Evolutionary conservation across 2,113 vertebrate species (phyloP).

Genomic region (Macquaria ambigua): DNA sequence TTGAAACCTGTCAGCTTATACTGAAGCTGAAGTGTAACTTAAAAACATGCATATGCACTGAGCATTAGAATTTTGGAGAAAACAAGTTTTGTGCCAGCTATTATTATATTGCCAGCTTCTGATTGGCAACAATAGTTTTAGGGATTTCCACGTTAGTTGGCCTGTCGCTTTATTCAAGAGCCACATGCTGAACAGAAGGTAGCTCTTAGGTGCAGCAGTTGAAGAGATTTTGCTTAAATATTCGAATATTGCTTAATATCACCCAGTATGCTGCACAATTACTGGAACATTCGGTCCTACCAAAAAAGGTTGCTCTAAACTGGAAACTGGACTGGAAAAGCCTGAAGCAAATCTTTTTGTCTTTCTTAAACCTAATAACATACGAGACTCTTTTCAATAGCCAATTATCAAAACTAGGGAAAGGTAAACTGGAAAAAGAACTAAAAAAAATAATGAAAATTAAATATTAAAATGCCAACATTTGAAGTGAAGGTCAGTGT

Average conservation of each 20-base stretch:
- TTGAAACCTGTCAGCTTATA: neutral
- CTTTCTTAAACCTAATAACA: neutral
- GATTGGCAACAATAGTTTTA: too few species aligned
- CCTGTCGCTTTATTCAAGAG: neutral
- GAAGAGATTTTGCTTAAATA: neutral
- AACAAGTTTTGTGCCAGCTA: neutral
- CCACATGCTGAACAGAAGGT: neutral
- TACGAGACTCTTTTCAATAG: neutral
- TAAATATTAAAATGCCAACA: slow-evolving; percentile 5
- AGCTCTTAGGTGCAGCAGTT: neutral
- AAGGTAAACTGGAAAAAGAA: neutral
- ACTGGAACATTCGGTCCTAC: neutral
- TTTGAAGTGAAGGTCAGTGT: neutral
- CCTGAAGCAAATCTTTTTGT: neutral
- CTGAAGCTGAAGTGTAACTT: neutral
- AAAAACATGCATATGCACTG: neutral
- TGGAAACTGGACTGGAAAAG: neutral
- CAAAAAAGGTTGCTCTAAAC: neutral
- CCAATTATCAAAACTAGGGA: neutral
- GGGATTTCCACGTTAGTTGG: neutral
- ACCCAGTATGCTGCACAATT: neutral
- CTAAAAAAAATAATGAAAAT: neutral
- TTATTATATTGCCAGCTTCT: neutral
- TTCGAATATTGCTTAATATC: neutral
- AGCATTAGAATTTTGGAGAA: neutral